phyloP scores from a whole-genome alignment of 2,113 vertebrate species.

The Grammomys surdaster region DNA sequence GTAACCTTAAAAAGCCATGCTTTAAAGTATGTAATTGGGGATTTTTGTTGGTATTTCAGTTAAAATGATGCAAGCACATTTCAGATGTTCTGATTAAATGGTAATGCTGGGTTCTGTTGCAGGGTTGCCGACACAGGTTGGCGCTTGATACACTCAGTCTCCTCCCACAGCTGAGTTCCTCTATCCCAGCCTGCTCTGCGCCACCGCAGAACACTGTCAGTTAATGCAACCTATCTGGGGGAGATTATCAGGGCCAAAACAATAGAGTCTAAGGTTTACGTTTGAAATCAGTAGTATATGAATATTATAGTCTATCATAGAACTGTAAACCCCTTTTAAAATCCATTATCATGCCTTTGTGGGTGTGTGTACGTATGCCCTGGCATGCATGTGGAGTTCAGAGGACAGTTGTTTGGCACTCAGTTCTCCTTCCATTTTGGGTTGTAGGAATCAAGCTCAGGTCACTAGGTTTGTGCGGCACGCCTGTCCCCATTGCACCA shows the following conservation, averaged over 20 bases:
- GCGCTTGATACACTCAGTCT: background rate
- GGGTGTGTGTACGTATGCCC: background rate
- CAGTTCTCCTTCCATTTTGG: background rate
- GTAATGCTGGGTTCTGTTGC: conserved; percentile 13
- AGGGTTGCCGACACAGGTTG: conserved; percentile 37
- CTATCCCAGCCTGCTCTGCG: conserved; percentile 24
- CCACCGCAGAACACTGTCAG: background rate
- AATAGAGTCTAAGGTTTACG: background rate
- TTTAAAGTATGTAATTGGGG: background rate
- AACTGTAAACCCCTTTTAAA: background rate
- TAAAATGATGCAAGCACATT: conserved; percentile 35
- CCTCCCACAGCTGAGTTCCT: background rate
- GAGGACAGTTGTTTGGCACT: background rate
- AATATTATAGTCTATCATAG: background rate
- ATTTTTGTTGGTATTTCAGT: background rate
- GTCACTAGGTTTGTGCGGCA: background rate
- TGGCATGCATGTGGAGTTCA: background rate
- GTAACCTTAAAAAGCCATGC: background rate
- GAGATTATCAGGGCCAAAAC: conserved; percentile 12
- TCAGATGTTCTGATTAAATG: background rate
- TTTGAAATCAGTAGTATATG: conserved; percentile 43
- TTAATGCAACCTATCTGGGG: conserved; percentile 31
- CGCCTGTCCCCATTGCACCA: no score
- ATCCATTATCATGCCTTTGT: background rate
- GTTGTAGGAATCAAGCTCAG: background rate